phyloP scores from a whole-genome alignment of 2,113 vertebrate species.

The Echinops telfairi region DNA sequence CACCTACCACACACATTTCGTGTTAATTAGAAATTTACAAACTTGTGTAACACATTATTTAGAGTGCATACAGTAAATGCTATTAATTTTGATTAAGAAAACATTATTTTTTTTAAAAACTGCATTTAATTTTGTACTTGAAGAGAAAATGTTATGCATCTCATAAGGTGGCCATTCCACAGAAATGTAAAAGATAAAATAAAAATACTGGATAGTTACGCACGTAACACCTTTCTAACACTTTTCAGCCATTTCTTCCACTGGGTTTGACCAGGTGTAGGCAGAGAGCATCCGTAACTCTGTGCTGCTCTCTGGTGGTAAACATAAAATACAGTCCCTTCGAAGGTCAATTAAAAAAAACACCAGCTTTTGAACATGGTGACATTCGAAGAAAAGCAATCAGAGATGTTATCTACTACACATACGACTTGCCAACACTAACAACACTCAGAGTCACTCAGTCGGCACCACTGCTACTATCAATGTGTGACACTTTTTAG shows the following conservation, averaged over 20 bases:
- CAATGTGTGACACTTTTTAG: constrained; percentile 33
- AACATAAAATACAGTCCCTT: background rate
- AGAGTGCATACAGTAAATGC: background rate
- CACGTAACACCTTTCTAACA: background rate
- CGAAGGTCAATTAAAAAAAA: constrained; percentile 4
- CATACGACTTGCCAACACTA: background rate
- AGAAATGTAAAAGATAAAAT: constrained; percentile 46
- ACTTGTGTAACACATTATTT: background rate
- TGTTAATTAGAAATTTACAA: constrained; percentile 19
- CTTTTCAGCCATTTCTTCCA: background rate
- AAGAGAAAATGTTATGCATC: background rate
- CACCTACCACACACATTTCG: background rate
- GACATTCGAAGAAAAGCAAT: constrained; percentile 26
- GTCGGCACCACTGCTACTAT: background rate
- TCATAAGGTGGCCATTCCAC: background rate
- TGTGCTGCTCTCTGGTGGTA: constrained; percentile 79
- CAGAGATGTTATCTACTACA: background rate
- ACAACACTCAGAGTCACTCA: background rate
- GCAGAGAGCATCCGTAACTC: constrained; percentile 65
- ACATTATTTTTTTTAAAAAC: background rate
- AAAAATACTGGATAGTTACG: background rate
- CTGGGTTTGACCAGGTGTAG: background rate
- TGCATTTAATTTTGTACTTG: constrained; percentile 4
- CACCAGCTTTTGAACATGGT: background rate
- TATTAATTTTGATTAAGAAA: background rate